Conservation (phyloP, 2,888 invertebrate species). For the Apodemia hepburni region DNA sequence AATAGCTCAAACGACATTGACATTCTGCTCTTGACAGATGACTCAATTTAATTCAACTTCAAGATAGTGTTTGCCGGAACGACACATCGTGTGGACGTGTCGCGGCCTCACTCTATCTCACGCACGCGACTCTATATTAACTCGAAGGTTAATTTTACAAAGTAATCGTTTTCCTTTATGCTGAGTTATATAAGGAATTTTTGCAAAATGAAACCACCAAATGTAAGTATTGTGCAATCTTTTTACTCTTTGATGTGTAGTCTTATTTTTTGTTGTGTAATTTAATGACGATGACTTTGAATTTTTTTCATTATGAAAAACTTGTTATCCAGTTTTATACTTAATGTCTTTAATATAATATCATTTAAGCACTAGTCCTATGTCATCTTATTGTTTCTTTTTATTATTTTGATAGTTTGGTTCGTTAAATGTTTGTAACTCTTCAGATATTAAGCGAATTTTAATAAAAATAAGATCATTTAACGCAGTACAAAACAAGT, state of each 20-base stretch:
- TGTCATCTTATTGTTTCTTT: too few species aligned
- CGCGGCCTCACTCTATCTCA: slow-evolving; percentile 50
- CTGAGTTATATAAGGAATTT: slow-evolving; percentile 54
- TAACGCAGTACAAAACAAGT: too few species aligned
- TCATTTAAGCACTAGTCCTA: too few species aligned
- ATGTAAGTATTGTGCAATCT: slow-evolving; percentile 49
- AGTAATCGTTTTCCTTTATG: slow-evolving; percentile 40
- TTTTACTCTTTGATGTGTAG: slow-evolving; percentile 13
- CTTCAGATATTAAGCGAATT: too few species aligned
- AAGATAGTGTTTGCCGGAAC: slow-evolving; percentile 54
- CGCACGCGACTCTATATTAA: slow-evolving; percentile 27
- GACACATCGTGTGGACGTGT: slow-evolving; percentile 46
- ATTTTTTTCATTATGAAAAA: not conserved
- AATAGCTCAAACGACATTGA: slow-evolving; percentile 34
- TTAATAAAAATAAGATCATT: too few species aligned
- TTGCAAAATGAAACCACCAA: slow-evolving; percentile 72
- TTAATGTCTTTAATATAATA: not conserved
- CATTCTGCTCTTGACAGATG: slow-evolving; percentile 17
- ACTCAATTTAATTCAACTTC: slow-evolving; percentile 34
- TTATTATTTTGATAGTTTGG: too few species aligned
- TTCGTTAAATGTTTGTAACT: too few species aligned
- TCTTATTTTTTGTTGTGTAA: not conserved
- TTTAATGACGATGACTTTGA: slow-evolving; percentile 7
- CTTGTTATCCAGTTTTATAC: not conserved
- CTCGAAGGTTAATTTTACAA: slow-evolving; percentile 15